phyloP scores from a whole-genome alignment of 1,140 invertebrate genomes.

The Heliconius hermathena region DNA sequence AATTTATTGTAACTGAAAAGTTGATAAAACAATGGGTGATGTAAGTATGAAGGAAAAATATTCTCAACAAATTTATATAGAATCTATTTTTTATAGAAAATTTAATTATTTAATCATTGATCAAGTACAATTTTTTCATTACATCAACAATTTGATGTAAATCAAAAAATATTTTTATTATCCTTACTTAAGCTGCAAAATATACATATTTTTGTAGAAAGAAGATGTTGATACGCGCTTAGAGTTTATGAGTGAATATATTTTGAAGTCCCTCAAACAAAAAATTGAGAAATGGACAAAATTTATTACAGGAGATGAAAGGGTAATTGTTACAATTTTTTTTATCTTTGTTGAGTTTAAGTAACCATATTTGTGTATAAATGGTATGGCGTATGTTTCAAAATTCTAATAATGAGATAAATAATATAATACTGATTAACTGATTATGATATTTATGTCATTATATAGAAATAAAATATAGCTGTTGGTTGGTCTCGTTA shows the following conservation, averaged over 20 bases:
- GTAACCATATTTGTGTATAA: too few species aligned
- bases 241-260: constrained; percentile 73
- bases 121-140: too few species aligned
- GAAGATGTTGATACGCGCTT: constrained; percentile 68
- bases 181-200: background rate
- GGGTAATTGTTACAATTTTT: constrained; percentile 61
- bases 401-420: too few species aligned
- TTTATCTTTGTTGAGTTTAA: constrained; percentile 48
- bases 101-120: too few species aligned
- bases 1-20: background rate
- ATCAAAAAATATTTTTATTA: too few species aligned
- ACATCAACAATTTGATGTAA: too few species aligned
- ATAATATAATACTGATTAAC: too few species aligned
- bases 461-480: too few species aligned
- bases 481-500: too few species aligned
- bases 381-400: too few species aligned
- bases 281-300: constrained; percentile 75
- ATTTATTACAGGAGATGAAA: constrained; percentile 72
- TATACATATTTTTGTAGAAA: constrained; percentile 52
- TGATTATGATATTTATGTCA: too few species aligned
- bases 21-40: constrained; percentile 56
- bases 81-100: background rate
- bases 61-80: constrained; percentile 17
- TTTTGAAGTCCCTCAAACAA: constrained; percentile 66
- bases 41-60: constrained; percentile 44